These are phyloP conservation scores for Apomyelois bistriatella DNA, from an alignment of 2,888 invertebrate species.

Conservation along the genomic window DNA sequence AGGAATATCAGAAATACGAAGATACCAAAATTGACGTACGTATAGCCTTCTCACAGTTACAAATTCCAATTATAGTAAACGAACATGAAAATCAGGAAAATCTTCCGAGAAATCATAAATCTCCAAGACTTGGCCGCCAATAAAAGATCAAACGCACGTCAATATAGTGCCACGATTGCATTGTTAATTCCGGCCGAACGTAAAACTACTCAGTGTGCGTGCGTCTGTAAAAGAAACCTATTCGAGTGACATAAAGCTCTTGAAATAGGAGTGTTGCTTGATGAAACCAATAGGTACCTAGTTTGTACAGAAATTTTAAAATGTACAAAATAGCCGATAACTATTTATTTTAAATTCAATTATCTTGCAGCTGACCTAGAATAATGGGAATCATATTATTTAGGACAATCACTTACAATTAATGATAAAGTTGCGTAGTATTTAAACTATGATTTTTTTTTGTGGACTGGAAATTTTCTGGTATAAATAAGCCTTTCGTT, in stretches of 20 bases:
- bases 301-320: too few species aligned
- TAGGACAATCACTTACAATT: too few species aligned
- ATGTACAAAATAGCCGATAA: too few species aligned
- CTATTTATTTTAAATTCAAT: too few species aligned
- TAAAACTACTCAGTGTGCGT: slow-evolving; percentile 2
- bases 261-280: not conserved
- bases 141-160: slow-evolving; percentile 15
- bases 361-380: too few species aligned
- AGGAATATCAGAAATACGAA: too few species aligned
- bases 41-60: not conserved
- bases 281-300: not conserved
- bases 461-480: too few species aligned
- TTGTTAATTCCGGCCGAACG: slow-evolving; percentile 9
- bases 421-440: too few species aligned
- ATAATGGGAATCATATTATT: too few species aligned
- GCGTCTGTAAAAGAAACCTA: slow-evolving; percentile 9
- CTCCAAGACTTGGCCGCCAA: slow-evolving; percentile 8
- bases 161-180: slow-evolving; percentile 7
- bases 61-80: not conserved
- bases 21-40: too few species aligned
- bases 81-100: not conserved
- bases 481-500: too few species aligned
- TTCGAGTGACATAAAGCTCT: slow-evolving; percentile 6
- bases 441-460: too few species aligned
- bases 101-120: slow-evolving; percentile 6